A percentile compares a stretch with the other conserved stretches of the same genome.
phyloP scores from a whole-genome alignment of 2,888 invertebrate species.

The Seladonia tumulorum region DNA sequence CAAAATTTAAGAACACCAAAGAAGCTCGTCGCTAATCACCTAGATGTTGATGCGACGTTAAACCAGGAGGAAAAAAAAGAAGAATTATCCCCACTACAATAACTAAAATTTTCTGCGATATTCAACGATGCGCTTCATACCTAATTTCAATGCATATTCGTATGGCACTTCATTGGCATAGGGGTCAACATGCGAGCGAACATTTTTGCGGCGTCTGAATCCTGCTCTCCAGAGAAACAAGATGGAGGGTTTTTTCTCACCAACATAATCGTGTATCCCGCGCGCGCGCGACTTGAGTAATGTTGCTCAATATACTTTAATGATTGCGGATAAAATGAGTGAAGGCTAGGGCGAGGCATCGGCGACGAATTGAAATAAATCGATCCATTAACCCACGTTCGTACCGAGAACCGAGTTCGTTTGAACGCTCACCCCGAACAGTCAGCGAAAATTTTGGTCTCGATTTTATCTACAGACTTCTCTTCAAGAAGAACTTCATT shows the following conservation, averaged over 20 bases:
- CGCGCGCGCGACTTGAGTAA: not conserved
- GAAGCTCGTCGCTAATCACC: no score
- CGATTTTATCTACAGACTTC: not conserved
- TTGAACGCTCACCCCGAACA: not conserved
- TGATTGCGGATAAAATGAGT: not conserved
- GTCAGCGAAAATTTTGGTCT: not conserved
- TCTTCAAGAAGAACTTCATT: not conserved
- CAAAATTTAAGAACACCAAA: no score
- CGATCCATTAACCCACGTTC: constrained; percentile 37
- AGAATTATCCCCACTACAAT: no score
- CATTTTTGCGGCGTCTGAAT: no score
- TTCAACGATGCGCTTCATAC: no score
- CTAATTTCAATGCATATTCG: no score
- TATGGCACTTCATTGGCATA: no score
- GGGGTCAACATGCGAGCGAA: no score
- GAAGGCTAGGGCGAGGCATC: constrained; percentile 25
- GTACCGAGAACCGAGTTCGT: not conserved
- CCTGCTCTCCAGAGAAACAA: not conserved
- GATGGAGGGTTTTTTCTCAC: not conserved
- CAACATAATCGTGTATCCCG: not conserved
- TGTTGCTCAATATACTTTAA: not conserved
- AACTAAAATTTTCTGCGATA: no score
- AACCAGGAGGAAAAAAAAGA: no score
- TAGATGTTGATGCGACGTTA: no score
- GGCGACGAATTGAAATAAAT: constrained; percentile 42